phyloP scores from a whole-genome alignment of 2,113 vertebrate genomes.

The Syngnathus floridae region DNA sequence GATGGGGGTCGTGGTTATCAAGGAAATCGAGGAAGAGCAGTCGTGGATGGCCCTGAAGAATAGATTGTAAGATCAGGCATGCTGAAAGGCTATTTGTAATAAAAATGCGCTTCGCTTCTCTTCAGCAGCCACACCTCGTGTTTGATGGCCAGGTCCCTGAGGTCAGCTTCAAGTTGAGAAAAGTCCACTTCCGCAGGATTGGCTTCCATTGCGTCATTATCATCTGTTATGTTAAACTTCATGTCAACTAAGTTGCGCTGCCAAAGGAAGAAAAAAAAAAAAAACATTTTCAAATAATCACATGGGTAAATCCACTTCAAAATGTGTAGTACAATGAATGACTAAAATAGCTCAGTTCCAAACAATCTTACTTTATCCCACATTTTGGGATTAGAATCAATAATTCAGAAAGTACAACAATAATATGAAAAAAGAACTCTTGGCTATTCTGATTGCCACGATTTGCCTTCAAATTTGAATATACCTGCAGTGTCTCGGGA shows the following conservation, averaged over 20 bases:
- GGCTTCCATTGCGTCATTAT: constrained; percentile 13
- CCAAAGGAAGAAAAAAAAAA: not conserved
- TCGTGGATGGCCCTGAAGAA: constrained; percentile 53
- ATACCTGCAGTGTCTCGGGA: too few relatives aligned
- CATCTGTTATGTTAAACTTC: constrained; percentile 18
- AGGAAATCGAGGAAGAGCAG: constrained; percentile 59
- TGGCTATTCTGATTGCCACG: too few relatives aligned
- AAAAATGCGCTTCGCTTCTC: constrained; percentile 1
- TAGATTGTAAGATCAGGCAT: constrained; percentile 12
- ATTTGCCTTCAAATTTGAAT: too few relatives aligned
- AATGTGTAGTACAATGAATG: too few relatives aligned
- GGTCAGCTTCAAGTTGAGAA: constrained; percentile 50
- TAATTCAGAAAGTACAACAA: too few relatives aligned
- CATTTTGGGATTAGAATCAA: too few relatives aligned
- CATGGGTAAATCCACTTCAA: too few relatives aligned
- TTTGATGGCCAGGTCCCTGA: constrained; percentile 53
- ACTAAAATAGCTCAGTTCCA: too few relatives aligned
- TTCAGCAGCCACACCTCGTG: constrained; percentile 50
- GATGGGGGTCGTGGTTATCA: constrained; percentile 44
- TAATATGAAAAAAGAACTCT: too few relatives aligned
- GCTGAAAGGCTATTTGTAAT: constrained; percentile 8
- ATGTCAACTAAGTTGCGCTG: constrained; percentile 45
- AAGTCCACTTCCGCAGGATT: constrained; percentile 27
- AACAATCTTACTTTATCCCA: too few relatives aligned
- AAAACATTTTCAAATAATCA: not conserved